Evolutionary conservation across 2,888 invertebrate species (phyloP).

Genomic region (Villa cingulata): DNA sequence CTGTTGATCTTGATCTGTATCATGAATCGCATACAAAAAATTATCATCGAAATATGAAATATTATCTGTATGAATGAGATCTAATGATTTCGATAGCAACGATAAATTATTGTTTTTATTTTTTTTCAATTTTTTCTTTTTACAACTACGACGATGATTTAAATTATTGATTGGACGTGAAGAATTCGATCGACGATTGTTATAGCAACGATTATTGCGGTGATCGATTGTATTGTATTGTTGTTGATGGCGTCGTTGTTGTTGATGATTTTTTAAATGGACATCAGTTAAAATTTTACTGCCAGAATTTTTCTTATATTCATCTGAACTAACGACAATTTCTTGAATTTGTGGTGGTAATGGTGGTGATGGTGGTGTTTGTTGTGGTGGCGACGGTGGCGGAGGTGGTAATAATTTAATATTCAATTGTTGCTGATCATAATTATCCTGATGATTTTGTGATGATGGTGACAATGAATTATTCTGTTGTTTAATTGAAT

Average conservation of each 20-base stretch:
- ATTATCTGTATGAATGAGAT: conserved; percentile 6
- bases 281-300: conserved; percentile 6
- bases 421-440: background rate
- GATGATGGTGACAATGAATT: background rate
- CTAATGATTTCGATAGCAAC: conserved; percentile 12
- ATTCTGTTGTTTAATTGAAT: too few species aligned
- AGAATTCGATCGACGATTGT: too few species aligned
- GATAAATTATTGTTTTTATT: conserved; percentile 8
- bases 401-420: background rate
- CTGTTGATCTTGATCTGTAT: background rate
- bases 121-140: conserved; percentile 2
- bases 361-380: background rate
- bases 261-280: conserved; percentile 5
- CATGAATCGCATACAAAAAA: background rate
- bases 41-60: background rate
- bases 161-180: background rate
- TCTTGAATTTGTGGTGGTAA: conserved; percentile 4
- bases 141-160: background rate
- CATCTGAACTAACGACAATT: conserved; percentile 12
- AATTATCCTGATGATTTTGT: too few species aligned
- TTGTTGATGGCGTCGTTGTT: too few species aligned
- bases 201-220: background rate
- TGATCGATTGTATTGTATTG: background rate
- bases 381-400: too few species aligned
- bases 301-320: conserved; percentile 12